Base-by-base conservation (phyloP, 2,797 vertebrate genomes). In the Varecia variegata region DNA sequence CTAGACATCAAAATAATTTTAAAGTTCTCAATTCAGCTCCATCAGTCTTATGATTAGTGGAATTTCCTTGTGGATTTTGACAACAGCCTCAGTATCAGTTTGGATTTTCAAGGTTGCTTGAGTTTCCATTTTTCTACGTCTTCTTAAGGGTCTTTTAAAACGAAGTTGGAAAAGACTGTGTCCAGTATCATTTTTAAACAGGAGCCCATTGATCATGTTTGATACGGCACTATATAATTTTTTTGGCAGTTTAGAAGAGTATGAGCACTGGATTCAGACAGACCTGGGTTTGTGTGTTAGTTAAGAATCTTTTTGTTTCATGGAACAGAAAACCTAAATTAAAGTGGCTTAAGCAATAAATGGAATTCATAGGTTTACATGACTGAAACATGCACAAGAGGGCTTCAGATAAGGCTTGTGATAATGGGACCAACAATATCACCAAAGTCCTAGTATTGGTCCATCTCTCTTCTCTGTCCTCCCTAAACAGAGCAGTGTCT, bases 91-190 rank as follows among this genome's bases (percentile, higher is more conserved):
- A 38, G 40, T 27, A 47, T 68, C 65, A 58, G 45, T 76, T 80
- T 68, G 30, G 52, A 7, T 90, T 81, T 87, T 58, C 54, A 54
- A 38, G 32, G 23, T 52, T 93, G 32, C 23, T 14, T 67, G 62
- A 35, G 27, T n/a, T 85, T 84, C 60, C 84, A 94, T 86, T 93
- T 94, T 85, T 89, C 70, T 91, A 14, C 74, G 56, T 93, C 58
- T 87, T 70, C 81, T 92, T 85, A 50, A 23, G 7, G 7, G 21
- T 70, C 17, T 56, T 76, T 18, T 47, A 82, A 40, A 76, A 71
- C 9, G 17, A 93, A 86, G 38, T 35, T 58, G 8, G 15, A 87
- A 85, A 86, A 52, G 14, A 20, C 14, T 74, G 74, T 45, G 9
- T 77, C 50, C 8, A 23, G 27, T 50, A 83, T 47, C 40, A 32